These are phyloP conservation scores for Homarus gammarus DNA, from an alignment of 2,888 invertebrate species.

Conservation along the genomic window DNA sequence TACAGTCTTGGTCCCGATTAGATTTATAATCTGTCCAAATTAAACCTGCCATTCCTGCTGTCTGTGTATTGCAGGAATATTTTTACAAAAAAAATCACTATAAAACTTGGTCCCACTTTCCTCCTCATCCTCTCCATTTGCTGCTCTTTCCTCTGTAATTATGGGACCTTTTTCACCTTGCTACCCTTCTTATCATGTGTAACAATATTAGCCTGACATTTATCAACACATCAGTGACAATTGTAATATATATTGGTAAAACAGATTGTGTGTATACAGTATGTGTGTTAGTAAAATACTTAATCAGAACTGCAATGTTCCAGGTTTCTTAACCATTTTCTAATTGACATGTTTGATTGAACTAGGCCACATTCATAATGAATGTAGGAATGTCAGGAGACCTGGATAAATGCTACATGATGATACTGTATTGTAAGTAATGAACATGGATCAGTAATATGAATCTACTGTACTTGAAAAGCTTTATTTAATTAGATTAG, in stretches of 20 bases:
- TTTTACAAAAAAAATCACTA: not conserved
- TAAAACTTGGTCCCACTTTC: not conserved
- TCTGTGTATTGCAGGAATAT: not conserved
- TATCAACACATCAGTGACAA: not conserved
- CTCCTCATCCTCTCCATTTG: not conserved
- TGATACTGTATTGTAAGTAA: too few species aligned
- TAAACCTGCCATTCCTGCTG: not conserved
- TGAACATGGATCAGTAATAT: not conserved
- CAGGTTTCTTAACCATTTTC: too few species aligned
- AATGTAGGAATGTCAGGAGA: not conserved
- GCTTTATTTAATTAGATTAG: too few species aligned
- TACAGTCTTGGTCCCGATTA: not conserved
- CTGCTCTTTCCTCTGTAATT: not conserved
- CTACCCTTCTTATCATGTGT: not conserved
- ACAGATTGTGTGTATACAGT: not conserved
- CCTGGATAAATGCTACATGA: too few species aligned
- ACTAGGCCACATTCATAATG: not conserved
- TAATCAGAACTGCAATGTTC: too few species aligned
- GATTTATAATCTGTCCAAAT: not conserved
- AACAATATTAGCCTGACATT: not conserved
- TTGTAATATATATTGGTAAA: not conserved
- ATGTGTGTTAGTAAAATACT: constrained; percentile 10
- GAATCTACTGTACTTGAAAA: not conserved
- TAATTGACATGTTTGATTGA: not conserved
- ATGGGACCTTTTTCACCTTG: not conserved